These are phyloP conservation scores for Nowickia ferox DNA, from an alignment of 2,888 invertebrate species.

Conservation along the genomic window DNA sequence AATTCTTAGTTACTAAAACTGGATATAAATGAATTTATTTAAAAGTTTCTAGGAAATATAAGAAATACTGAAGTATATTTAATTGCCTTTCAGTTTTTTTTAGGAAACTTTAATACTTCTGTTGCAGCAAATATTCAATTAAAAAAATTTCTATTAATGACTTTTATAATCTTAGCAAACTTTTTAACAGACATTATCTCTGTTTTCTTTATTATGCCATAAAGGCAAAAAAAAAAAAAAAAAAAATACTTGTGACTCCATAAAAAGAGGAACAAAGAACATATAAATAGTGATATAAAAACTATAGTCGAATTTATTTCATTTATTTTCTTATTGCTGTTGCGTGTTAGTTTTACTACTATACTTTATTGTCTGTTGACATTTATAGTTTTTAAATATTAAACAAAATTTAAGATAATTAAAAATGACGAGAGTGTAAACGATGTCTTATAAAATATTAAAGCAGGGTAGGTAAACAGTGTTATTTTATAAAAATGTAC, in stretches of 20 bases:
- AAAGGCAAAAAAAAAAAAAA: neutral
- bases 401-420: neutral
- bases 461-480: no score
- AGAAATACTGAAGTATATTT: no score
- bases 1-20: no score
- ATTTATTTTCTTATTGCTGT: slow-evolving; percentile 33
- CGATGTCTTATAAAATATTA: slow-evolving; percentile 9
- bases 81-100: no score
- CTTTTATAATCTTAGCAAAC: neutral
- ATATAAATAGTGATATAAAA: slow-evolving; percentile 71
- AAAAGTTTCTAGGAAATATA: no score
- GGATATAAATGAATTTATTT: no score
- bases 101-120: no score
- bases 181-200: slow-evolving; percentile 75
- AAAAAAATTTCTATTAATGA: neutral
- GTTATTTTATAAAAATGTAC: no score
- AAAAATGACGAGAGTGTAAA: slow-evolving; percentile 1
- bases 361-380: slow-evolving; percentile 38
- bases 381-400: slow-evolving; percentile 57
- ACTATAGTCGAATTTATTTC: slow-evolving; percentile 74
- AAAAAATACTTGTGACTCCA: slow-evolving; percentile 51
- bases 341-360: slow-evolving; percentile 41
- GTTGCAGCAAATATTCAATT: no score
- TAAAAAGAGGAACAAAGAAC: slow-evolving; percentile 72
- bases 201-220: slow-evolving; percentile 73